phyloP scores from a whole-genome alignment of 1,140 invertebrate species.

The Drosophila hydei region DNA sequence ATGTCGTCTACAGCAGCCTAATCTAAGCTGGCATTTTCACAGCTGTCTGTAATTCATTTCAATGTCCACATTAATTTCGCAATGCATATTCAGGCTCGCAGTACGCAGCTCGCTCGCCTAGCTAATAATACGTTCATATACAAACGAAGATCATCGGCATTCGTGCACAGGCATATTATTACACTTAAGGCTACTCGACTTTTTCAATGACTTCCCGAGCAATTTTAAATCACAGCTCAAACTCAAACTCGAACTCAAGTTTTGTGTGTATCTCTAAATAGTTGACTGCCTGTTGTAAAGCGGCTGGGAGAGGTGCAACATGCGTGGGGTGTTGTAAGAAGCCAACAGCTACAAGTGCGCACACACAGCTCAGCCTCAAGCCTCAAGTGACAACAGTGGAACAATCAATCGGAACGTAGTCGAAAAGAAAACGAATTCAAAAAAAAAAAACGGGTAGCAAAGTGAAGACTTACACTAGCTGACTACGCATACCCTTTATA shows the following conservation, averaged over 20 bases:
- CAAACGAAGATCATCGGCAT: neutral
- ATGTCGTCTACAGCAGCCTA: neutral
- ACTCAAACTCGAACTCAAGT: conserved; percentile 18
- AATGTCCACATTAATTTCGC: conserved; percentile 28
- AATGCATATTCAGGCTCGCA: neutral
- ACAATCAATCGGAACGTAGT: no score
- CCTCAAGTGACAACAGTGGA: no score
- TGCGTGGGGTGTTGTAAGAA: neutral
- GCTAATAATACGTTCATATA: conserved; percentile 24
- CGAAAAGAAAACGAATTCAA: no score
- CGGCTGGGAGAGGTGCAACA: neutral
- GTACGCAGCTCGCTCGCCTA: neutral
- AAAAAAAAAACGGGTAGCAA: no score
- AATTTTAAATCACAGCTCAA: conserved; percentile 62
- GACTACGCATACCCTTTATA: no score
- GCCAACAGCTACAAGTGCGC: neutral
- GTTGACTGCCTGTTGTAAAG: neutral
- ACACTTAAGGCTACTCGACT: conserved; percentile 77
- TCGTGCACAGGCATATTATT: conserved; percentile 19
- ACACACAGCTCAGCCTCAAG: no score
- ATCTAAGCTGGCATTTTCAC: conserved; percentile 2
- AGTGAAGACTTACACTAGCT: no score
- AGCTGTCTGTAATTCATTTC: conserved; percentile 11
- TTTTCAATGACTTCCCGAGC: conserved; percentile 79
- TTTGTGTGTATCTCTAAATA: neutral